Base-by-base conservation (phyloP, 2,113 vertebrate species). In the Dasyornis broadbenti region DNA sequence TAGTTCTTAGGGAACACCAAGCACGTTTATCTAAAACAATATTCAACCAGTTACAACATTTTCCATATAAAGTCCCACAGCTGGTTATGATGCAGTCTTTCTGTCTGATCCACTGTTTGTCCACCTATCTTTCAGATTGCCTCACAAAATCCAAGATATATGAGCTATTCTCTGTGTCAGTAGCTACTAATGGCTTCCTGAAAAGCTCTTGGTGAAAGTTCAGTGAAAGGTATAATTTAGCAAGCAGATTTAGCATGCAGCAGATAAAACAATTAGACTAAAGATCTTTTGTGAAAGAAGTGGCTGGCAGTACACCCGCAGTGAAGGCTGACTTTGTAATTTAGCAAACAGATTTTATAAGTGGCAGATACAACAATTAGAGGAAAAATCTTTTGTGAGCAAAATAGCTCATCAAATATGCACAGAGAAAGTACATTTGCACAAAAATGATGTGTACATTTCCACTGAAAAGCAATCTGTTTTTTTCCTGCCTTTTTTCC, bases 221-320 rank as follows among this genome's bases (percentile, higher is more conserved):
- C 94, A 97, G 31, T 71, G 92, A 95, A 97, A 98, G 92, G 80
- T 97, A 95, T 97, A 97, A 98, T 97, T 98, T 97, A 97, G 92
- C 88, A 95, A 97, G 95, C 79, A 97, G 70, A 96, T 97, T 97
- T 96, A 97, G 96, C 90, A 95, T 96, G 96, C 70, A 91, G 75
- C 78, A 97, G 95, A 98, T 97, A 98, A 98, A 98, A 96, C 95
- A 97, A 97, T 97, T 97, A 98, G 93, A 86, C 80, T 91, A 94
- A 96, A 97, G 90, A 95, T 97, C 89, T 93, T 97, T 96, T 95
- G 75, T 96, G 87, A 94, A 96, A 94, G 73, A 96, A 97, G 82
- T 90, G 72, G 35, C 56, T 97, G 93, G 76, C 49, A 92, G 92
- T 49, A 84, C 66, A 89, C 91, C 75, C 76, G 2, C 78, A 90